Conservation (phyloP, 2,888 invertebrate genomes). For the Heliconius charithonia region DNA sequence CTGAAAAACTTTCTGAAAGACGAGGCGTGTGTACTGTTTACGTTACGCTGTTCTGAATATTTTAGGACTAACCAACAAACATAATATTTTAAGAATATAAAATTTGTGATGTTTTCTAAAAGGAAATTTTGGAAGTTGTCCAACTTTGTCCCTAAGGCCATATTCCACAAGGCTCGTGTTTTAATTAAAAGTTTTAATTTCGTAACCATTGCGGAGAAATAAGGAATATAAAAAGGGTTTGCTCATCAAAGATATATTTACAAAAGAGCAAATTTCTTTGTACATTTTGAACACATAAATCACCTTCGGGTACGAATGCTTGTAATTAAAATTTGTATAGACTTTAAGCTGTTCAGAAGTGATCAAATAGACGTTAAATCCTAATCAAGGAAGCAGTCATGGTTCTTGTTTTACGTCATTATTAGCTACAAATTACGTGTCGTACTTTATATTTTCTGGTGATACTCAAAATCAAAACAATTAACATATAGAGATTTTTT, state of each 20-base stretch:
- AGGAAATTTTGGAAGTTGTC: constrained; percentile 20
- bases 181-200: constrained; percentile 45
- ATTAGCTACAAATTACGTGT: background rate
- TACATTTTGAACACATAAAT: constrained; percentile 59
- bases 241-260: constrained; percentile 49
- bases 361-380: constrained; percentile 15
- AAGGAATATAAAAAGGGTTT: constrained; percentile 44
- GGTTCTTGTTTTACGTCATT: background rate
- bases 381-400: background rate
- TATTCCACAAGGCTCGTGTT: constrained; percentile 31
- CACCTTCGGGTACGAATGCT: constrained; percentile 56
- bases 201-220: constrained; percentile 35
- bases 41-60: background rate
- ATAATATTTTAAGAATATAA: background rate
- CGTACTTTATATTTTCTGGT: too few species aligned
- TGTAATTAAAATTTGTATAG: constrained; percentile 59
- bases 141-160: constrained; percentile 27
- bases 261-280: constrained; percentile 49
- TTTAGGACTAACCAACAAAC: background rate
- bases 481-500: too few species aligned
- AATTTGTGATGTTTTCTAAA: constrained; percentile 14
- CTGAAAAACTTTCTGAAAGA: background rate
- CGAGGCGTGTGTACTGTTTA: background rate
- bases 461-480: too few species aligned
- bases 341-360: constrained; percentile 39